These are phyloP conservation scores for Gallinago jamesoni DNA, from an alignment of 2,113 vertebrate species.

Conservation along the genomic window DNA sequence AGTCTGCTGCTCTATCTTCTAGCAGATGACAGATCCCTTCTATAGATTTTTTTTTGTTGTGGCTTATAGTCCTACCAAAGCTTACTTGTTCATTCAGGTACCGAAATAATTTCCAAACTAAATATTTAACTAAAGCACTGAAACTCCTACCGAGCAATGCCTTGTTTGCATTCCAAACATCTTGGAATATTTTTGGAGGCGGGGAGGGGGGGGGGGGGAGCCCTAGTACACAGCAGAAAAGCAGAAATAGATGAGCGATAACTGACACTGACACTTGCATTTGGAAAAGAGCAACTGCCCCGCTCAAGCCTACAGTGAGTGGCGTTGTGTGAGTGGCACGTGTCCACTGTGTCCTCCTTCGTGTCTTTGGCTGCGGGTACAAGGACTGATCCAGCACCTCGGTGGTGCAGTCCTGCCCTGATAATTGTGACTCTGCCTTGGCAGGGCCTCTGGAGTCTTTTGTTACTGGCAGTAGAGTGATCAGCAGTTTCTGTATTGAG, in stretches of 20 bases:
- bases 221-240: not conserved
- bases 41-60: not conserved
- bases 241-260: not conserved
- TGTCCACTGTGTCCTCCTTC: not conserved
- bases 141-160: constrained; percentile 8
- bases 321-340: not conserved
- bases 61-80: not conserved
- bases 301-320: rapidly evolving
- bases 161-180: constrained; percentile 37
- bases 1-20: not conserved
- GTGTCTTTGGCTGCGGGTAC: not conserved
- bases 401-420: not conserved
- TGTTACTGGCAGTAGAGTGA: not conserved
- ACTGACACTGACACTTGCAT: not conserved
- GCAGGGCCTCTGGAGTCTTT: not conserved
- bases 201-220: not conserved
- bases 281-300: not conserved
- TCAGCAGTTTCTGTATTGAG: not conserved
- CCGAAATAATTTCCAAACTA: constrained; percentile 40
- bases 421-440: rapidly evolving
- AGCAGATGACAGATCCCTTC: not conserved
- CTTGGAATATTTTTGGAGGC: not conserved
- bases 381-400: not conserved
- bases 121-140: constrained; percentile 39
- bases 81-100: not conserved